phyloP scores from a whole-genome alignment of 2,797 vertebrate genomes.

The Tachyglossus aculeatus region DNA sequence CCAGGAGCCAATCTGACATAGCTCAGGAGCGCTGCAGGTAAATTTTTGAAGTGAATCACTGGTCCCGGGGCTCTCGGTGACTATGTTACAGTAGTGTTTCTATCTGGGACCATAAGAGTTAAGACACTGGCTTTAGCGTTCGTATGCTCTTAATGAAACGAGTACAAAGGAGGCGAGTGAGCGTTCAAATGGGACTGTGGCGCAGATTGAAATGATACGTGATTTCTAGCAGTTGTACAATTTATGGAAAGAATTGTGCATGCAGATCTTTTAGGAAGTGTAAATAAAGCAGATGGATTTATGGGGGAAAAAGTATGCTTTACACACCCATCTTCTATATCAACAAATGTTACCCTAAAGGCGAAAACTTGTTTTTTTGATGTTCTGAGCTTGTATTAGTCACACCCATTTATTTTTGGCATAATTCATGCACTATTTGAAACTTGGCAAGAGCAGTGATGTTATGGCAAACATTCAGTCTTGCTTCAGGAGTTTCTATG shows the following conservation, averaged over 20 bases:
- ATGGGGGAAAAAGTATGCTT: conserved; percentile 34
- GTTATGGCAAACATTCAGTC: conserved; percentile 77
- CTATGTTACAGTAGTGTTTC: conserved; percentile 10
- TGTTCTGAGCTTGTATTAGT: conserved; percentile 76
- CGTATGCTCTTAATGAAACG: conserved; percentile 65
- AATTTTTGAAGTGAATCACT: conserved; percentile 19
- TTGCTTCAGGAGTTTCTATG: conserved; percentile 80
- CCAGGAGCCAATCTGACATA: conserved; percentile 57
- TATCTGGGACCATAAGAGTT: conserved; percentile 55
- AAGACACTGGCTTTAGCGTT: conserved; percentile 61
- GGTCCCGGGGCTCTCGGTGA: conserved; percentile 40
- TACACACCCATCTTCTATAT: conserved; percentile 68
- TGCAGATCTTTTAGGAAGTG: conserved; percentile 68
- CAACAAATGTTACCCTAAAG: conserved; percentile 73
- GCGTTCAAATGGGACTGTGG: conserved; percentile 68
- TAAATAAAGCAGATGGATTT: conserved; percentile 72
- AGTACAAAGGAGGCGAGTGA: conserved; percentile 65
- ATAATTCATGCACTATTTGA: conserved; percentile 74
- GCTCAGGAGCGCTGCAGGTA: conserved; percentile 49
- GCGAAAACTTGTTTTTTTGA: conserved; percentile 53
- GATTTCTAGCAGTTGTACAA: conserved; percentile 68
- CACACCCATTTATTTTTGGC: conserved; percentile 80
- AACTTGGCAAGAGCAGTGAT: conserved; percentile 73
- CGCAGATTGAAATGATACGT: conserved; percentile 63
- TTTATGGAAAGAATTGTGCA: conserved; percentile 71